Base-by-base conservation (phyloP, 23 tunicate genomes). In the Aplidium turbinatum region DNA sequence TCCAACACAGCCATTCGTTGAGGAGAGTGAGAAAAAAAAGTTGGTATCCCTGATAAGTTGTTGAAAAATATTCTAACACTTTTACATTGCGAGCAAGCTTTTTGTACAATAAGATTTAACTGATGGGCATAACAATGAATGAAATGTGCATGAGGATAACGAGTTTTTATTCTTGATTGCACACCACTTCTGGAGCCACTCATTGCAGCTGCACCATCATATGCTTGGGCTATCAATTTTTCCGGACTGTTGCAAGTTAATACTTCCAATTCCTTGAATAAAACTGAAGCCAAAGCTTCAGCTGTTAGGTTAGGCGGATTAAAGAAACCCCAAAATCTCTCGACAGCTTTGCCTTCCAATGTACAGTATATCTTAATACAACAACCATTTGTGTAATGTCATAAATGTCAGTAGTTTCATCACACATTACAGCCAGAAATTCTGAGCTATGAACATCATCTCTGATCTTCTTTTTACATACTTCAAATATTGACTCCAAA, bases 261-360 rank as follows among this genome's bases (percentile, higher is more conserved):
- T 68, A 36, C 11, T 26, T 68, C 2, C 33, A 68, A 42, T 28
- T 68, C 56, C 23, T 68, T 33, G n/a, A 68, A 68, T 39, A 42
- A 22, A 21, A 45, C 1, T 42, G 28, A 40, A 1, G 75, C 42
- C 32, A 68, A 39, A 13, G 20, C 75, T 9, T 22, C 56, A 6
- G 75, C 75, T 1, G 75, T 68, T 68, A 20, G 75, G 31, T 45
- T 68, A 40, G 28, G 32, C 9, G 75, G 75, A 42, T 26, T 68
- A 68, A 40, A 68, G 32, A 68, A 68, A 1, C 33, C 33, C 75
- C 75, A 38, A 42, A 68, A 68, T 2, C 56, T 18, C 35, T 68
- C 33, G 7, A 36, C 50, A 16, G 24, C 31, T 24, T 68, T 38
- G 42, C 75, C 33, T 40, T 68, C 30, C 7, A 68, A 9, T 68